These are phyloP conservation scores for Orchesella flavescens DNA, from an alignment of 2,888 invertebrate species.

Conservation along the genomic window DNA sequence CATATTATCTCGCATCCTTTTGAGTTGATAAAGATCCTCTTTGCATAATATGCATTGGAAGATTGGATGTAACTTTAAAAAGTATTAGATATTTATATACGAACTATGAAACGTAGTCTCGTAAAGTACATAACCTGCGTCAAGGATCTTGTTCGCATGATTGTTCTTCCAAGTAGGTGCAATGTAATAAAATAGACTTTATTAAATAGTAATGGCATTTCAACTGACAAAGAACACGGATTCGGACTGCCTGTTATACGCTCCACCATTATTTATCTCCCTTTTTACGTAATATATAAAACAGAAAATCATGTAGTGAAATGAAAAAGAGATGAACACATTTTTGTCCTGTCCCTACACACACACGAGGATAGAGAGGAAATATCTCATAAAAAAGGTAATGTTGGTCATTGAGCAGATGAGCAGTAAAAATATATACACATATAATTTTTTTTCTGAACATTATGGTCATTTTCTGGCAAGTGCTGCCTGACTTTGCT, in stretches of 20 bases:
- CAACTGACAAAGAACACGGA: constrained; percentile 59
- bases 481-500: not conserved
- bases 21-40: constrained; percentile 28
- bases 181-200: constrained; percentile 48
- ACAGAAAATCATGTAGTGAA: not conserved
- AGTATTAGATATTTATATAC: constrained; percentile 22
- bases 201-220: constrained; percentile 50
- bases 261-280: constrained; percentile 37
- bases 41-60: not conserved
- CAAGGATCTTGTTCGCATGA: constrained; percentile 53
- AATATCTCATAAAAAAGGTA: constrained; percentile 28
- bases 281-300: constrained; percentile 38
- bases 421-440: constrained; percentile 11
- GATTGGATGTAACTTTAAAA: not conserved
- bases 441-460: not conserved
- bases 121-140: constrained; percentile 22
- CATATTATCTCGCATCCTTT: not conserved
- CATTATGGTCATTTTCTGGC: constrained; percentile 32
- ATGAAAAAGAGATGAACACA: too few relatives aligned
- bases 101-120: not conserved
- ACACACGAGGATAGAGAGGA: not conserved
- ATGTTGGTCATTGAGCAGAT: constrained; percentile 34
- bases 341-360: too few relatives aligned
- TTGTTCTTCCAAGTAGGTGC: constrained; percentile 53
- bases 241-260: constrained; percentile 47